Evolutionary conservation across 2,888 invertebrate genomes (phyloP).

Genomic region (Meteorus colon): DNA sequence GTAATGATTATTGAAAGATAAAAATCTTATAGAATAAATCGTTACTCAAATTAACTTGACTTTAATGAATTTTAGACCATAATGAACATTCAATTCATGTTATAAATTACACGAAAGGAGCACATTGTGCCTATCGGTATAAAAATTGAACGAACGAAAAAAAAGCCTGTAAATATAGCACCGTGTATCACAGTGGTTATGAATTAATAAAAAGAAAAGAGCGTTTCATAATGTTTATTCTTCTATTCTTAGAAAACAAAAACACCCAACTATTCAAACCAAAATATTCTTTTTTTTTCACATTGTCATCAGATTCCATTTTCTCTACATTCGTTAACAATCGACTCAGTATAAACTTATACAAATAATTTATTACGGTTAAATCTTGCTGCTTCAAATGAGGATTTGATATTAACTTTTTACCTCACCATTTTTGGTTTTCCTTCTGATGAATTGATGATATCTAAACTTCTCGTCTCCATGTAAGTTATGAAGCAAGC

Average conservation of each 20-base stretch:
- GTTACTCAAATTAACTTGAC: background rate
- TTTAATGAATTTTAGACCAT: background rate
- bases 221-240: slow-evolving; percentile 55
- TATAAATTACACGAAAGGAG: slow-evolving; percentile 45
- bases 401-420: background rate
- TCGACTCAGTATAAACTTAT: slow-evolving; percentile 10
- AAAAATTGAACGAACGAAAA: slow-evolving; percentile 39
- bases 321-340: background rate
- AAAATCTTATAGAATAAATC: background rate
- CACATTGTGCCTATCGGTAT: slow-evolving; percentile 36
- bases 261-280: background rate
- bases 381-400: background rate
- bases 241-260: slow-evolving; percentile 18
- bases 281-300: slow-evolving; percentile 18
- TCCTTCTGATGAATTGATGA: slow-evolving; percentile 33
- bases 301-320: slow-evolving; percentile 3
- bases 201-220: slow-evolving; percentile 58
- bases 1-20: background rate
- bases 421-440: background rate
- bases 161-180: slow-evolving; percentile 46
- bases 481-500: slow-evolving; percentile 78
- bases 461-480: slow-evolving; percentile 72
- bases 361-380: background rate
- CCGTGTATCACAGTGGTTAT: slow-evolving; percentile 51
- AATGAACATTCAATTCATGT: background rate